A percentile compares a stretch with the other conserved stretches of the same genome.
Conservation (phyloP, 2,113 vertebrate species). For the Indicator indicator region DNA sequence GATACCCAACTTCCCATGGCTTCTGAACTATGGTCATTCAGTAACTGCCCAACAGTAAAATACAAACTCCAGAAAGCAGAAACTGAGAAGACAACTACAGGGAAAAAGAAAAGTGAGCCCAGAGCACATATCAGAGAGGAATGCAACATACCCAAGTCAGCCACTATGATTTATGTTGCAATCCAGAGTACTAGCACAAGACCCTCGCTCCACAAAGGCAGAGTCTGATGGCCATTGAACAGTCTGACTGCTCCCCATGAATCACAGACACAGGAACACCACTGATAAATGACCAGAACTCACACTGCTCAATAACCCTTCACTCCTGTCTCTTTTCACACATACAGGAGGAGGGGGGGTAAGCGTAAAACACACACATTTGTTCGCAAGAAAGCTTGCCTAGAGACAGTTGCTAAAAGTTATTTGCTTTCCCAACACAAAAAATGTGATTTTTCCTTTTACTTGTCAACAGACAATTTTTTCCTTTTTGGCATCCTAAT, state of each 20-base stretch:
- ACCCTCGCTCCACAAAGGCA: background rate
- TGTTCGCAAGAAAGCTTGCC: background rate
- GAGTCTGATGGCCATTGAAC: constrained; percentile 13
- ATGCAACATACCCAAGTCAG: background rate
- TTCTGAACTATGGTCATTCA: background rate
- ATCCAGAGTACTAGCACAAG: background rate
- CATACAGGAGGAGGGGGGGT: background rate
- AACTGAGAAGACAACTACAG: background rate
- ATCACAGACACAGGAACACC: constrained; percentile 62
- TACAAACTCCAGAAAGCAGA: background rate
- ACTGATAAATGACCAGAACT: constrained; percentile 47
- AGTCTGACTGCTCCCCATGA: constrained; percentile 23
- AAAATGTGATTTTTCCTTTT: background rate
- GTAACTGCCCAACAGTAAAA: background rate
- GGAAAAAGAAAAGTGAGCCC: background rate
- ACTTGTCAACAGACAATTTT: background rate
- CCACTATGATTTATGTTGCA: constrained; percentile 42
- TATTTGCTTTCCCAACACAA: background rate
- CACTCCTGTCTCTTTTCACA: background rate
- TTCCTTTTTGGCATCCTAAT: background rate
- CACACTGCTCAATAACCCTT: constrained; percentile 21
- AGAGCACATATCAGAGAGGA: background rate
- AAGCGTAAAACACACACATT: background rate
- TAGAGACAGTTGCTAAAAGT: background rate
- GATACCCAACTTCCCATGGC: background rate